Conservation (phyloP, 2,888 invertebrate genomes). For the Lathronympha strigana region DNA sequence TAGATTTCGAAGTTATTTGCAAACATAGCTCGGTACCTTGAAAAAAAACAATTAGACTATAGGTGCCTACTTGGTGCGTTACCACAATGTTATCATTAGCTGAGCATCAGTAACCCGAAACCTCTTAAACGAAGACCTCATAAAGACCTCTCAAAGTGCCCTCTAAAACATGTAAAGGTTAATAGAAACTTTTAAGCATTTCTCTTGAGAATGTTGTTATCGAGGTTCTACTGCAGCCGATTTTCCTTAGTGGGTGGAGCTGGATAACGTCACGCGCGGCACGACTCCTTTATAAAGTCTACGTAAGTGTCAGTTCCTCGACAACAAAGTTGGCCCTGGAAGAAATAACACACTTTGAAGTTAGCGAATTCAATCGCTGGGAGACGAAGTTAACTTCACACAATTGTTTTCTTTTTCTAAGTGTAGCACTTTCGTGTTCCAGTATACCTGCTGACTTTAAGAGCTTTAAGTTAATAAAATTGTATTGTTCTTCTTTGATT, state of each 20-base stretch:
- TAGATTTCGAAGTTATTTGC: no score
- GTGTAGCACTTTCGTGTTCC: constrained; percentile 58
- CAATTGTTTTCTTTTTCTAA: constrained; percentile 76
- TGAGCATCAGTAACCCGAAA: no score
- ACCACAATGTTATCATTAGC: no score
- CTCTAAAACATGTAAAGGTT: no score
- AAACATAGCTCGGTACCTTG: no score
- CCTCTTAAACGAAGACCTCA: no score
- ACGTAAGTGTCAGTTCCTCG: constrained; percentile 67
- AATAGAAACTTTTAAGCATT: no score
- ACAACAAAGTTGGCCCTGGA: constrained; percentile 68
- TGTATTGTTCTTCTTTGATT: constrained; percentile 31
- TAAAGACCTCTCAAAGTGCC: no score
- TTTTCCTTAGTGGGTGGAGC: constrained; percentile 33
- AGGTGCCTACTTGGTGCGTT: no score
- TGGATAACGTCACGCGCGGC: constrained; percentile 45
- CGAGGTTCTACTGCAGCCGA: no score
- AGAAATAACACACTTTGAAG: constrained; percentile 80
- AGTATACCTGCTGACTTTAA: constrained; percentile 33
- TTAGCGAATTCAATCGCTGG: constrained; percentile 76
- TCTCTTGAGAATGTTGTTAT: no score
- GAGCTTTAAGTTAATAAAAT: constrained; percentile 38
- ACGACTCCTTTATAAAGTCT: constrained; percentile 59
- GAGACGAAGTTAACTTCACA: constrained; percentile 66
- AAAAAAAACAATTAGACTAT: no score